phyloP scores from a whole-genome alignment of 2,113 vertebrate genomes.

The Merops nubicus region DNA sequence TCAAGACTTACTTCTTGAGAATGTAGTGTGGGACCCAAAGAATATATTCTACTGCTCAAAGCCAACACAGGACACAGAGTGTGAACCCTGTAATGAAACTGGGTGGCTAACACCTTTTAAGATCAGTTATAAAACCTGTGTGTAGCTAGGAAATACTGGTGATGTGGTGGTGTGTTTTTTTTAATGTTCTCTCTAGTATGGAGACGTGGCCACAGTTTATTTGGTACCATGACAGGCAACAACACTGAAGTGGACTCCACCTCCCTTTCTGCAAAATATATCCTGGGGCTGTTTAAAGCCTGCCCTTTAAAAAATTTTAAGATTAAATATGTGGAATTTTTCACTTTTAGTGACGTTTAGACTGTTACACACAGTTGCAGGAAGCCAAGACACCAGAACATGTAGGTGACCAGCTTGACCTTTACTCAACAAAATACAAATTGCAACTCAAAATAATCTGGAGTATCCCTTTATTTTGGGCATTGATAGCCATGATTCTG shows the following conservation, averaged over 20 bases:
- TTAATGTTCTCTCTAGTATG: not conserved
- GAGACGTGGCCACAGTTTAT: not conserved
- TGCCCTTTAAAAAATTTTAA: not conserved
- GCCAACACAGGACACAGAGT: not conserved
- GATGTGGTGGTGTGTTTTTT: not conserved
- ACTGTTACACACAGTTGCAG: not conserved
- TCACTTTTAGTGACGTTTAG: not conserved
- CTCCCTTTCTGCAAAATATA: not conserved
- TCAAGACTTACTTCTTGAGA: not conserved
- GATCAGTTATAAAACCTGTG: not conserved
- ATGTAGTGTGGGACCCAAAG: not conserved
- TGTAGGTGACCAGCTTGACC: not conserved
- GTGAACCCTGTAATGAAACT: not conserved
- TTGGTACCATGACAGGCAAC: not conserved
- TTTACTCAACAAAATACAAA: not conserved
- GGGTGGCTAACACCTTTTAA: not conserved
- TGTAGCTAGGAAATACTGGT: fast-evolving
- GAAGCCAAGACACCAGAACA: not conserved
- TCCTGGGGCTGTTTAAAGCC: not conserved
- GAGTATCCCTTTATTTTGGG: slow-evolving; percentile 17
- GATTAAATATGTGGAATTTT: not conserved
- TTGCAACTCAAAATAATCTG: not conserved
- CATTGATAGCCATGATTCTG: not conserved
- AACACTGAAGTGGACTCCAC: not conserved
- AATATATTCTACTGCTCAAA: not conserved